Evolutionary conservation across 2,797 vertebrate genomes (phyloP).

Genomic region (Halcyon badia): DNA sequence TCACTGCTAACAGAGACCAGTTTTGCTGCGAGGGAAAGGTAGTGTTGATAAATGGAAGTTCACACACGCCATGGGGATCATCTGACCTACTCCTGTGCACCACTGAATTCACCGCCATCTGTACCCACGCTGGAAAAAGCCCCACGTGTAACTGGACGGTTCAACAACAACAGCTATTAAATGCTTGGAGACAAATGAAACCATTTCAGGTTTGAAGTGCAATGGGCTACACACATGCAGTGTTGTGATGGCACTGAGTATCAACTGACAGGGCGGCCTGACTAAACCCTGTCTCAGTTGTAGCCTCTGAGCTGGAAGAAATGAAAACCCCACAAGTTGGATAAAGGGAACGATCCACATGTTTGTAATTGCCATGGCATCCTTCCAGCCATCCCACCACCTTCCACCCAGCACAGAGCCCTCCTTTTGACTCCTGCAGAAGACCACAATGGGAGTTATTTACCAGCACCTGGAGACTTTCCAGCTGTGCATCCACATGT

Average conservation of each 20-base stretch:
- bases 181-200: neutral
- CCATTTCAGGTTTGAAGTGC: neutral
- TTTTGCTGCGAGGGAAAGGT: rapidly evolving
- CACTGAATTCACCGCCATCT: neutral
- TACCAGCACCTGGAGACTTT: neutral
- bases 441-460: neutral
- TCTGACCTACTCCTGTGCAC: neutral
- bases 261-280: neutral
- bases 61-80: neutral
- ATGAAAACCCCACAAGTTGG: neutral
- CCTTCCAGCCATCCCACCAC: neutral
- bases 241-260: neutral
- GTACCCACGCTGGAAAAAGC: neutral
- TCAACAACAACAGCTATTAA: neutral
- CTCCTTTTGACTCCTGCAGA: neutral
- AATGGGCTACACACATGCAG: neutral
- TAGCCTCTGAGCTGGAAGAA: neutral
- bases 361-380: neutral
- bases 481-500: neutral
- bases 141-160: neutral
- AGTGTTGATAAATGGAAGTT: neutral
- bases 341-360: neutral
- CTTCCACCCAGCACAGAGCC: neutral
- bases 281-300: neutral
- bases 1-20: neutral